Percentiles rank a stretch among this genome's conserved stretches.
These are phyloP conservation scores for Tychaedon coryphoeus DNA, from an alignment of 2,113 vertebrate genomes.

Conservation along the genomic window DNA sequence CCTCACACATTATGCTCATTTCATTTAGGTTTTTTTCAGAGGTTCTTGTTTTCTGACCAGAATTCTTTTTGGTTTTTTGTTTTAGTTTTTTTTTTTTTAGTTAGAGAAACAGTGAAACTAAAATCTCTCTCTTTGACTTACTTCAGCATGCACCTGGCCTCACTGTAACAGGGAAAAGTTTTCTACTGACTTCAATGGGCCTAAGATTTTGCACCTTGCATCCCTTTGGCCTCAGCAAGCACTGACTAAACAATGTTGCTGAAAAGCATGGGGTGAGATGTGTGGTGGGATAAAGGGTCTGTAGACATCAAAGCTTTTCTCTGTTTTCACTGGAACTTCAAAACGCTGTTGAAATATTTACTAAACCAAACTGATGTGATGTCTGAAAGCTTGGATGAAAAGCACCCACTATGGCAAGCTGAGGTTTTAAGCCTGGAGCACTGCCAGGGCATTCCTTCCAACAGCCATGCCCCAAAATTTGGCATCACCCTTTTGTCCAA, in stretches of 20 bases:
- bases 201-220: neutral
- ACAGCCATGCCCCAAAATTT: fast-evolving
- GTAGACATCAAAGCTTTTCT: conserved; percentile 14
- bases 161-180: neutral
- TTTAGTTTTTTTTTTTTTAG: neutral
- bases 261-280: neutral
- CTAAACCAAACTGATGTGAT: neutral
- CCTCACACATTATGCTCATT: neutral
- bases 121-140: neutral
- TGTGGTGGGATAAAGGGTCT: neutral
- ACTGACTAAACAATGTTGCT: neutral
- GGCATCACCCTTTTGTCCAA: neutral
- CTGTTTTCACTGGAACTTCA: conserved; percentile 29
- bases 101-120: neutral
- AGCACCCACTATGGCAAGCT: neutral
- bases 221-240: neutral
- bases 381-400: neutral
- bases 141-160: neutral
- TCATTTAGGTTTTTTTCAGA: neutral
- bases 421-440: neutral
- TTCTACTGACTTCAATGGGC: neutral
- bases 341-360: conserved; percentile 12
- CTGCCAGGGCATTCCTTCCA: neutral
- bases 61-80: neutral
- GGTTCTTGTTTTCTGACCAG: neutral